Conservation (phyloP, 1,140 invertebrate genomes). For the Lanistes nyassanus region DNA sequence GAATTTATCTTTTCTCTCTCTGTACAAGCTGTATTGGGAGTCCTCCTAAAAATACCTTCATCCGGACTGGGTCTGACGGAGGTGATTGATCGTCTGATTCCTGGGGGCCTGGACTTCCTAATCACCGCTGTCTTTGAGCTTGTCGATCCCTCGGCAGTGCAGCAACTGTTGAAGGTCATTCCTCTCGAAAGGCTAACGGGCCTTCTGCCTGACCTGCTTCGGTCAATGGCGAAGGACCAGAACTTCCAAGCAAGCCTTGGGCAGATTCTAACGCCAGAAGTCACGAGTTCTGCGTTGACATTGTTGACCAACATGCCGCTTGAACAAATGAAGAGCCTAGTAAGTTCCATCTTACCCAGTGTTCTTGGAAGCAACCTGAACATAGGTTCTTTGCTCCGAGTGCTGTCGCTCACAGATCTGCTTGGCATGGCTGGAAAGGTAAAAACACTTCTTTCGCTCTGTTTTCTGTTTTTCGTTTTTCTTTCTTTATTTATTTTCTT, state of each 20-base stretch:
- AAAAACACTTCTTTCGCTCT: background rate
- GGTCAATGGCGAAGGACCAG: background rate
- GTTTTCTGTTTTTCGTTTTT: background rate
- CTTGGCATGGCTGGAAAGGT: conserved; percentile 13
- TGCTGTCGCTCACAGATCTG: background rate
- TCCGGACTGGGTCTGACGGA: too few species aligned
- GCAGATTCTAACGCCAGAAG: background rate
- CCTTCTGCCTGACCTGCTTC: background rate
- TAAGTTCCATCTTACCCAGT: background rate
- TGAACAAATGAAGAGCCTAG: background rate
- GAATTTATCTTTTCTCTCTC: background rate
- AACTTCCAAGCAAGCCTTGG: background rate
- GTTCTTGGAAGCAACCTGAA: background rate
- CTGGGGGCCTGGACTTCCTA: too few species aligned
- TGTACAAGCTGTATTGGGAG: background rate
- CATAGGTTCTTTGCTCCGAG: background rate
- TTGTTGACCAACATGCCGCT: background rate
- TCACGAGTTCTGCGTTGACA: background rate
- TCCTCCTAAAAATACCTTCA: background rate
- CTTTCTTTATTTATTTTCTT: too few species aligned
- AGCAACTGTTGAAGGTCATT: too few species aligned
- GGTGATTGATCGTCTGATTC: too few species aligned
- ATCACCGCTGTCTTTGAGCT: too few species aligned
- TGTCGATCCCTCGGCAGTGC: too few species aligned
- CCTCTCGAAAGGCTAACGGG: too few species aligned